A percentile compares a stretch with the other conserved stretches of the same genome.
Conservation (phyloP, 2,113 vertebrate species). For the Thunnus thynnus region DNA sequence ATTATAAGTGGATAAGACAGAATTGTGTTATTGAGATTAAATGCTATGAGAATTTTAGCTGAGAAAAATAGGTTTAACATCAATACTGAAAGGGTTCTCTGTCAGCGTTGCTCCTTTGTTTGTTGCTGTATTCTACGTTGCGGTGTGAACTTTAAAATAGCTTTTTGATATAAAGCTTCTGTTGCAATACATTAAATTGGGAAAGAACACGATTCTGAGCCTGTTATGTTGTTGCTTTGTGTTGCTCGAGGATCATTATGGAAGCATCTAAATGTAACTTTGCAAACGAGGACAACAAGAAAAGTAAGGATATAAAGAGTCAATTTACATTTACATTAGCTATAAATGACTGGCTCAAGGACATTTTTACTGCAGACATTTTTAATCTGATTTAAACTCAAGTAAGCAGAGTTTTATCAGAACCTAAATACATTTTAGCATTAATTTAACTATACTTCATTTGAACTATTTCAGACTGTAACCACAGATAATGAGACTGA, state of each 20-base stretch:
- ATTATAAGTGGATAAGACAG: background rate
- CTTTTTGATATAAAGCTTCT: conserved; percentile 12
- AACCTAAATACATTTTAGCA: background rate
- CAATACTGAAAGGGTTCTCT: background rate
- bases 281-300: background rate
- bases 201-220: background rate
- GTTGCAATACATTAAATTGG: conserved; percentile 1
- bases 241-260: conserved; percentile 5
- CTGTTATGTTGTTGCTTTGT: conserved; percentile 23
- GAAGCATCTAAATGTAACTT: background rate
- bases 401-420: background rate
- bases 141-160: conserved; percentile 22
- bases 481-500: conserved; percentile 9
- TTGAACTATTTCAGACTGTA: conserved; percentile 21
- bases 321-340: background rate
- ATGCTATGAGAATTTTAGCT: background rate
- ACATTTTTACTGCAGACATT: background rate
- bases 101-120: conserved; percentile 12
- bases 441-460: conserved; percentile 1
- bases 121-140: background rate
- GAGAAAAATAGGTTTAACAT: background rate
- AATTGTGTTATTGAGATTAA: background rate
- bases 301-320: background rate
- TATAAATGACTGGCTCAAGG: background rate
- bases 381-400: background rate